Evolutionary conservation across 2,113 vertebrate species (phyloP), one percentile per base, ranked within the genome.

Genomic region (Cygnus buccinator): DNA sequence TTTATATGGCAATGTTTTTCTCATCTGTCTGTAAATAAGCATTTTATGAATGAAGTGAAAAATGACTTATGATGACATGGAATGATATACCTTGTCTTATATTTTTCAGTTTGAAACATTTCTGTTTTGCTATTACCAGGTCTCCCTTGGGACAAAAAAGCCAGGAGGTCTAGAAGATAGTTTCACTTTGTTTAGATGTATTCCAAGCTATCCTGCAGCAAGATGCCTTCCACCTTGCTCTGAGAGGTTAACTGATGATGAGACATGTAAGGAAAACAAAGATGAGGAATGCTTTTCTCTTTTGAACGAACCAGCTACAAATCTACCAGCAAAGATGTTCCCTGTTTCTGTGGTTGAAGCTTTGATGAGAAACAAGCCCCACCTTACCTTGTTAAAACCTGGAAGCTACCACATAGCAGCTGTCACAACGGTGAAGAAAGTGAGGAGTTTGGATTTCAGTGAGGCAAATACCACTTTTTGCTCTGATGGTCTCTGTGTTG

Each of bases 191-290:
- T 74, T 95, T 37, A 84, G 33, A 70, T 68, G n/a, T 54, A 61
- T 39, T 9, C 48, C 41, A 5, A 67, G 54, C 52, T 54, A 46
- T 29, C 54, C 22, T 50, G 25, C 25, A 63, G 57, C 59, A 5
- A 6, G 67, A 61, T 61, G 6, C 28, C 28, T 72, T 44, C 22
- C 55, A 13, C 6, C 72, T 94, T 67, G 19, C 43, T 89, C 82
- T 83, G 83, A 80, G 46, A 84, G 70, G 10, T 68, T 93, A 75
- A 48, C 43, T 95, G 65, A 54, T 22, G 58, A 86, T 91, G 91
- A 93, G 87, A 92, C 9, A 12, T 37, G 66, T 90, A 93, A 90
- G 94, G 86, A 97, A 95, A 93, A 10, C 31, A 59, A 58, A 10
- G 66, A 48, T 84, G 58, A 78, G 46, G 96, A 93, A 39, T 21